Evolutionary conservation across 2,113 vertebrate species (phyloP).

Genomic region (Phalacrocorax carbo): DNA sequence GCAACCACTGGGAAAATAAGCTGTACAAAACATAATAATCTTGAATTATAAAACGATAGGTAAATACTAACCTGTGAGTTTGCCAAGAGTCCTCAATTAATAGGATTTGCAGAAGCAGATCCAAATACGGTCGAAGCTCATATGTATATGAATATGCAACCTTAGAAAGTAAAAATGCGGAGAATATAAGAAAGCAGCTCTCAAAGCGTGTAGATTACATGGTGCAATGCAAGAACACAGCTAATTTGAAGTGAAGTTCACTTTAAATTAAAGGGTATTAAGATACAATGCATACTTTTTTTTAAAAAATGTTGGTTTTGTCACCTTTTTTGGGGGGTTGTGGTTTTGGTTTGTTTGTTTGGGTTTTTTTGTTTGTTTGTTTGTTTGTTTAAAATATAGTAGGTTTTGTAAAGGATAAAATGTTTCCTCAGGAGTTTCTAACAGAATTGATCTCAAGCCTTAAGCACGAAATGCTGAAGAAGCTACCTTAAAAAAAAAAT

Average conservation of each 20-base stretch:
- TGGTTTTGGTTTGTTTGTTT: background rate
- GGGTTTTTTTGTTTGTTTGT: too few relatives aligned
- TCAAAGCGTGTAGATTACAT: background rate
- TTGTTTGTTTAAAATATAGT: background rate
- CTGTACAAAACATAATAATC: background rate
- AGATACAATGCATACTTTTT: background rate
- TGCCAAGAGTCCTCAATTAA: conserved; percentile 99
- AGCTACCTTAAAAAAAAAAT: background rate
- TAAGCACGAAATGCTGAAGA: background rate
- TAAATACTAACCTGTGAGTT: conserved; percentile 89
- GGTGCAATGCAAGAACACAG: background rate
- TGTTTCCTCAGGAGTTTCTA: background rate
- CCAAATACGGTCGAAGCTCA: conserved; percentile 96
- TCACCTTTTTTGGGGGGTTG: rapidly evolving
- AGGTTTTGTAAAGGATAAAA: background rate
- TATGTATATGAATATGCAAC: conserved; percentile 99
- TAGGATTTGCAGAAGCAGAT: conserved; percentile 96
- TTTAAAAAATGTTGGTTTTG: background rate
- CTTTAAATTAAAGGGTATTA: background rate
- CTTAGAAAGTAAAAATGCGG: conserved; percentile 67
- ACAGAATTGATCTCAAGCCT: background rate
- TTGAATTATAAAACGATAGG: background rate
- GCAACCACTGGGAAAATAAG: background rate
- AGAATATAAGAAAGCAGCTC: background rate
- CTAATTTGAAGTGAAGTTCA: background rate